Percentiles rank a stretch among this genome's conserved stretches.
Evolutionary conservation across 2,113 vertebrate species (phyloP).

Genomic region (Euleptes europaea): DNA sequence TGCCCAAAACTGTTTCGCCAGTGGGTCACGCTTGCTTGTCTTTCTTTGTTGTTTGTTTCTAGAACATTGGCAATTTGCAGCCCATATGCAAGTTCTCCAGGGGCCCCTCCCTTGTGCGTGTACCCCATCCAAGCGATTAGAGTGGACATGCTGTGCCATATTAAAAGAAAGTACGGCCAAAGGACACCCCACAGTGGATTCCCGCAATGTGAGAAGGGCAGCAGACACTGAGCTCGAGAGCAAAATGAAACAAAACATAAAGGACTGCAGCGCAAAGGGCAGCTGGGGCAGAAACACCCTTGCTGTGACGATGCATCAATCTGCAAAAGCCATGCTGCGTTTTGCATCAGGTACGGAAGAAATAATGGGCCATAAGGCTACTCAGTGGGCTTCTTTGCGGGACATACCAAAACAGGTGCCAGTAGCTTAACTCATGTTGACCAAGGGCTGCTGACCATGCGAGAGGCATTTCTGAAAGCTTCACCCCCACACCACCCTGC

Average conservation of each 20-base stretch:
- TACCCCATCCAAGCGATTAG: neutral
- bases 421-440: slow-evolving; percentile 9
- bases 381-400: neutral
- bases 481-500: slow-evolving; percentile 26
- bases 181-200: neutral
- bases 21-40: neutral
- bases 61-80: neutral
- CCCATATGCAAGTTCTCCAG: neutral
- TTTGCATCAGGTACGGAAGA: neutral
- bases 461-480: slow-evolving; percentile 12
- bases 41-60: neutral
- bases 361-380: neutral
- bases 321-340: neutral
- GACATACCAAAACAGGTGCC: neutral
- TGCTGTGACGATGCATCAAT: neutral
- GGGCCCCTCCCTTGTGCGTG: neutral
- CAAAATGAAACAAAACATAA: neutral
- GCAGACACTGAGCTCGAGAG: neutral
- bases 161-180: neutral
- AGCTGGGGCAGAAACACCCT: neutral
- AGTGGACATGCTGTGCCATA: neutral
- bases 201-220: neutral
- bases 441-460: slow-evolving; percentile 30
- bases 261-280: neutral
- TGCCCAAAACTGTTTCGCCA: neutral